Percentiles rank a stretch among this genome's conserved stretches.
Conservation (phyloP, 2,113 vertebrate species). For the Piprites chloris region DNA sequence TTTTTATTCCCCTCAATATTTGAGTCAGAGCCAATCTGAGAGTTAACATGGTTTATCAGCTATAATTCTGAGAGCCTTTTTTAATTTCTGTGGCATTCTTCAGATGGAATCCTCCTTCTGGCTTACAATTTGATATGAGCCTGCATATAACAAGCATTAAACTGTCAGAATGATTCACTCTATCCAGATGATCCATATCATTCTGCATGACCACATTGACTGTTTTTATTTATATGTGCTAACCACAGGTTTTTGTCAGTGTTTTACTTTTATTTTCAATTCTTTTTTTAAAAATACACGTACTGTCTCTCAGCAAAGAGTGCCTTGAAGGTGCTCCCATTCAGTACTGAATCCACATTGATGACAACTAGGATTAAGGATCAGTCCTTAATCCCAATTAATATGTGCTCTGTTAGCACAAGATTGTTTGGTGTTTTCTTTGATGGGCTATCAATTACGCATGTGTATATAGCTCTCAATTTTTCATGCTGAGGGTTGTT, state of each 20-base stretch:
- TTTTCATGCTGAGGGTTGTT: neutral
- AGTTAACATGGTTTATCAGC: neutral
- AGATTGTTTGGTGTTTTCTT: neutral
- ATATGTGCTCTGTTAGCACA: neutral
- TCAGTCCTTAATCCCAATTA: neutral
- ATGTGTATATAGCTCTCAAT: fast-evolving
- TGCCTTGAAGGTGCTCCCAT: neutral
- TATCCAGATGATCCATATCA: neutral
- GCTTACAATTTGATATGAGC: neutral
- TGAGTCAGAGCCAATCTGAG: neutral
- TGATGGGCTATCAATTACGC: neutral
- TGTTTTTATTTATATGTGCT: neutral
- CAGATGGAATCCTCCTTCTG: neutral
- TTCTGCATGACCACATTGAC: neutral
- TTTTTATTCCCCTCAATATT: neutral
- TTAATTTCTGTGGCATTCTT: neutral
- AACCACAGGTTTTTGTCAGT: neutral
- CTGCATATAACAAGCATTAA: neutral
- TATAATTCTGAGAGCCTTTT: neutral
- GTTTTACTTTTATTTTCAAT: neutral
- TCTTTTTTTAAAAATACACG: neutral
- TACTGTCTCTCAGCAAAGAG: neutral
- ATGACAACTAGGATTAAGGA: neutral
- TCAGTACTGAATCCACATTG: neutral
- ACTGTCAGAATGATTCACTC: neutral